These are phyloP conservation scores for Australoheros scitulus DNA, from an alignment of 2,113 vertebrate species.

Conservation along the genomic window DNA sequence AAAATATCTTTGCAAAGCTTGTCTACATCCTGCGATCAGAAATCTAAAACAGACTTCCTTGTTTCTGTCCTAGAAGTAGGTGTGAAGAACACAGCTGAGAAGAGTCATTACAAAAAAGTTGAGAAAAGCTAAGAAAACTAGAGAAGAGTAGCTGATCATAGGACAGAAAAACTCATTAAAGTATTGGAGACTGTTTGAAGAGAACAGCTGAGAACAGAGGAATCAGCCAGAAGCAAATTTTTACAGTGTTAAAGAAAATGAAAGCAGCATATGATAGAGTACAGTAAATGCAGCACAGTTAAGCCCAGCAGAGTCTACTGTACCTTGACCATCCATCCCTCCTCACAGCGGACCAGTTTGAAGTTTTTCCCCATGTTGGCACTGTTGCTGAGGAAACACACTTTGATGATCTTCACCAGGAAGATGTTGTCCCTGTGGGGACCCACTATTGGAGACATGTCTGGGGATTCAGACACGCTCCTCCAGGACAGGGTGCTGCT, in stretches of 20 bases:
- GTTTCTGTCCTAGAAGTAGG: neutral
- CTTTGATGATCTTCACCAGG: conserved; percentile 89
- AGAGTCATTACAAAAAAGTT: neutral
- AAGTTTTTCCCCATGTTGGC: conserved; percentile 93
- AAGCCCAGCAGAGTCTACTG: neutral
- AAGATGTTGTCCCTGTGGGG: conserved; percentile 64
- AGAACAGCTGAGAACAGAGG: neutral
- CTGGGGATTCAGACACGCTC: conserved; percentile 62
- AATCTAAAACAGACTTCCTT: neutral
- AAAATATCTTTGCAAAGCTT: neutral
- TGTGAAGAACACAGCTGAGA: neutral
- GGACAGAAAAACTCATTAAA: neutral
- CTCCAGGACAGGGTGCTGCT: conserved; percentile 81
- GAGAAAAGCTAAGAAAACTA: neutral
- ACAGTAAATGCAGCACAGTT: neutral
- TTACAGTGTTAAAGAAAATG: neutral
- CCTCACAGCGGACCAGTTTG: conserved; percentile 92
- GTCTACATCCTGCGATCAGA: neutral
- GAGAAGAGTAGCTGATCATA: neutral
- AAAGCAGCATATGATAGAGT: neutral
- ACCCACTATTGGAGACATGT: conserved; percentile 58
- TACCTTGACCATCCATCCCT: conserved; percentile 88
- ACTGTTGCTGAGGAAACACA: conserved; percentile 95
- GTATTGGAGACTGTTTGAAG: neutral
- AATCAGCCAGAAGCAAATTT: neutral